Base-by-base conservation (phyloP, 2,888 invertebrate species). In the Tetragnatha montana region DNA sequence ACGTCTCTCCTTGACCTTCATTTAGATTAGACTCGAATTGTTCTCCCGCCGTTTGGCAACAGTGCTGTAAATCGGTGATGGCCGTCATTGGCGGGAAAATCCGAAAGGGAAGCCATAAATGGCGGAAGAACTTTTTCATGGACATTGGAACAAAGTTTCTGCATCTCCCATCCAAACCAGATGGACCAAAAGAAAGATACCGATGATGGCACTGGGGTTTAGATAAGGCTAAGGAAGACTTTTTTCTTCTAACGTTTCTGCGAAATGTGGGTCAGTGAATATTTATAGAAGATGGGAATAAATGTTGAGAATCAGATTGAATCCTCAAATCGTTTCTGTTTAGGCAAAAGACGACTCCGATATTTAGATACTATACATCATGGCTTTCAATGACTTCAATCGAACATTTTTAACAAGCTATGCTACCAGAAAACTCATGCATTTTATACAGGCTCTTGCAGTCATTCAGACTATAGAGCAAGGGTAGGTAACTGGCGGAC, bases 21-120 rank as follows among this genome's bases (percentile, higher is more conserved):
- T 60, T 60, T 60, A 60, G 60, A 60, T 60, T 60, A 60, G 60
- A 60, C 17, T 12, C 8, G 60, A 60, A 60, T 60, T 60, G 60
- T 60, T 60, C 35, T 35, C 60, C 60, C 60, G 17, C 60, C 60
- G 60, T 17, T 35, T 60, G 60, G 60, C 60, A 60, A 60, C 60
- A 60, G 60, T 17, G 60, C 60, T 60, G 60, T 60, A 60, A 60
- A 60, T 7, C 6, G 81, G 19, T 81, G 70, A 70, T 81, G 47
- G 81, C 70, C 49, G 49, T 70, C 81, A 81, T 81, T 81, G 35
- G 68, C 68, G 79, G 35, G 51, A 80, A 80, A 60, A 80, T 80
- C 81, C 49, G 35, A 81, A 49, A 70, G 71, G 81, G 81, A 81
- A 81, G 81, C 70, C 81, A 81, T 81, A 81, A 81, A 81, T 22